Percentiles rank a stretch among this genome's conserved stretches.
Conservation (phyloP, 1,140 invertebrate species). For the Lepidurus couesii region DNA sequence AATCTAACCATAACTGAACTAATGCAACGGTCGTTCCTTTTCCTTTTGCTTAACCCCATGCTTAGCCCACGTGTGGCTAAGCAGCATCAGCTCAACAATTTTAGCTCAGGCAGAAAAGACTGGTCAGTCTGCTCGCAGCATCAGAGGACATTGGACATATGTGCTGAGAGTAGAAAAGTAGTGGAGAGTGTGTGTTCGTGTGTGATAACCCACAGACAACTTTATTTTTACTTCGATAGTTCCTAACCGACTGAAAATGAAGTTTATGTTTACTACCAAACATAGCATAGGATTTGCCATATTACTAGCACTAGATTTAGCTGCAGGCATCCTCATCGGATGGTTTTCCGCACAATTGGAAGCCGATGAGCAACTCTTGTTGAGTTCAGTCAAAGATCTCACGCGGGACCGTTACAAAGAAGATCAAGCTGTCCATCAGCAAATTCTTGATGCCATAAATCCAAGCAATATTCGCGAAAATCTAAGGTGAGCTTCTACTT, state of each 20-base stretch:
- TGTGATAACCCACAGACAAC: too few relatives aligned
- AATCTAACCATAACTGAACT: not conserved
- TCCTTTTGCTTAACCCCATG: not conserved
- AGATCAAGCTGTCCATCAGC: not conserved
- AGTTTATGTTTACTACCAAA: not conserved
- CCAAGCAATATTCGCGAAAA: not conserved
- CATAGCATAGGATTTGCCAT: not conserved
- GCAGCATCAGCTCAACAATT: not conserved
- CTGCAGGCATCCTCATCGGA: not conserved
- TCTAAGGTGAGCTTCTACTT: not conserved
- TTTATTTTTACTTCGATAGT: not conserved
- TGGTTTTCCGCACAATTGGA: not conserved
- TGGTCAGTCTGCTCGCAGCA: not conserved
- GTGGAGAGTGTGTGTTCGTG: too few relatives aligned
- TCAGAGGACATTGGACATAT: not conserved
- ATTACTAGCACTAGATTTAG: not conserved
- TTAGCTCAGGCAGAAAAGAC: not conserved
- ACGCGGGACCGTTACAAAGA: not conserved
- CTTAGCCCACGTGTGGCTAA: slow-evolving; percentile 1
- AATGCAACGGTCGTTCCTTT: not conserved
- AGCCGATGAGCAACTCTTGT: not conserved
- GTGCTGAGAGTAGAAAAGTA: too few relatives aligned
- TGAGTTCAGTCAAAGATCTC: not conserved
- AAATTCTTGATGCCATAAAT: not conserved
- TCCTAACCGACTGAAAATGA: not conserved